Percentiles rank a stretch among this genome's conserved stretches.
These are phyloP conservation scores for Tetraodon nigroviridis DNA, from an alignment of 2,113 vertebrate genomes.

Conservation along the genomic window DNA sequence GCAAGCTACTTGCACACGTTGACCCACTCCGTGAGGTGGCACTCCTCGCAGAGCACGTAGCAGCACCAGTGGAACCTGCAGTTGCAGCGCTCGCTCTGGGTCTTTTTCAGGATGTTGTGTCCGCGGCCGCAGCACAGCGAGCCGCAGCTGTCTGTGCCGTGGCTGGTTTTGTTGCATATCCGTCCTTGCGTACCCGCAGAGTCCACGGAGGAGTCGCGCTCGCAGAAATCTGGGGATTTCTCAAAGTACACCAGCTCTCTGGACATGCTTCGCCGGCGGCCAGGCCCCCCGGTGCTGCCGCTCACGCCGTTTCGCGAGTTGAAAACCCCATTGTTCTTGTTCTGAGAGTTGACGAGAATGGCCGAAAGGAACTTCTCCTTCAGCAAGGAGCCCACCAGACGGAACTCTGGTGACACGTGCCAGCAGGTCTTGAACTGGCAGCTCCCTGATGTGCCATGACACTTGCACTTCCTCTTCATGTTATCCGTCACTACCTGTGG, in stretches of 20 bases:
- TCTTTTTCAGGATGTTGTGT: constrained; percentile 86
- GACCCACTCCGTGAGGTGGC: constrained; percentile 85
- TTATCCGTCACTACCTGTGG: constrained; percentile 85
- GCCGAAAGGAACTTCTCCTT: constrained; percentile 81
- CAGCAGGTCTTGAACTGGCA: constrained; percentile 94
- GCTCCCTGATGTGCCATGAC: constrained; percentile 89
- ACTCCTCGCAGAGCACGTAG: constrained; percentile 89
- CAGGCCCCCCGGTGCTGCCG: constrained; percentile 34
- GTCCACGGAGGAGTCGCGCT: constrained; percentile 75
- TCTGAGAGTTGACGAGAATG: constrained; percentile 85
- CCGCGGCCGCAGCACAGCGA: constrained; percentile 88
- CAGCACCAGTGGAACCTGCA: constrained; percentile 92
- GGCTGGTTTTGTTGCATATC: constrained; percentile 86
- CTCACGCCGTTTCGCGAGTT: constrained; percentile 69
- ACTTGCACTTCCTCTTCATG: constrained; percentile 89
- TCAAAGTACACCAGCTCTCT: constrained; percentile 88
- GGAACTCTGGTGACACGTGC: constrained; percentile 87
- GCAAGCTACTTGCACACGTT: constrained; percentile 85
- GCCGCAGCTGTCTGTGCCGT: constrained; percentile 80
- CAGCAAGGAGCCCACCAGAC: constrained; percentile 79
- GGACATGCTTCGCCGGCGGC: constrained; percentile 74
- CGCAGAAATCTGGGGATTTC: constrained; percentile 88
- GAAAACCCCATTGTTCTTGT: constrained; percentile 87
- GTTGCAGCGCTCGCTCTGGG: constrained; percentile 81
- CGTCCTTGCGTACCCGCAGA: constrained; percentile 83